Base-by-base conservation (phyloP, 2,113 vertebrate genomes). In the Probosciger aterrimus region DNA sequence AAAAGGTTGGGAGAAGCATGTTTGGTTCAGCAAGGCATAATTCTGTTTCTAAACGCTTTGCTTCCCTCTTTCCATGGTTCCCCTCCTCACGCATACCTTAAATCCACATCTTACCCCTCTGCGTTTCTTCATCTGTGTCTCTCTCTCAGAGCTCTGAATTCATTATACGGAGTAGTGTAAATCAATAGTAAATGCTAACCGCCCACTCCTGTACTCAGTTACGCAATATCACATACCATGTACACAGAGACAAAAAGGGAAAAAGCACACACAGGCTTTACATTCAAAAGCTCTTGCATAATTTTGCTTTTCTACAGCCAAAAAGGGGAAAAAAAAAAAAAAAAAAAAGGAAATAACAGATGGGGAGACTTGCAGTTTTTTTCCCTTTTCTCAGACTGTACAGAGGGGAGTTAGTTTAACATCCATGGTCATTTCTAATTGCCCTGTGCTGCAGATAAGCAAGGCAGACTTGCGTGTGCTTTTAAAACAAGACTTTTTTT, bases 261-360 rank as follows among this genome's bases (percentile, higher is more conserved):
- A 98, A 97, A 98, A 96, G 97, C 98, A 95, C 97, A 98, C 98
- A 96, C 97, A 97, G 97, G 85, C 97, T 98, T 98, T 98, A 98
- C 97, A 97, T 98, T 98, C 97, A 97, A 97, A 96, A 97, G 94
- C 97, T 98, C 97, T 97, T 98, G 97, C 98, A 98, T 97, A 98
- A 98, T 98, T 98, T 98, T 95, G 97, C 96, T 98, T 98, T 97
- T 95, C 97, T 95, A 92, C 96, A 97, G 97, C 97, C 97, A 98
- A 97, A 97, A 94, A 37, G 4, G 15, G n/a, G n/a, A n/a, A n/a
- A 17, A 10, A 20, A 33, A 50, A 47, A 41, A 11, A 67, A 44
- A 50, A 41, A 70, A 39, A 95, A 97, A 91, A 92, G 97, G 97
- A 98, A 98, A 97, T 97, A 98, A 97, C 97, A 98, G 98, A 98